Base-by-base conservation (phyloP, 1,140 invertebrate species). In the Babylonia areolata region DNA sequence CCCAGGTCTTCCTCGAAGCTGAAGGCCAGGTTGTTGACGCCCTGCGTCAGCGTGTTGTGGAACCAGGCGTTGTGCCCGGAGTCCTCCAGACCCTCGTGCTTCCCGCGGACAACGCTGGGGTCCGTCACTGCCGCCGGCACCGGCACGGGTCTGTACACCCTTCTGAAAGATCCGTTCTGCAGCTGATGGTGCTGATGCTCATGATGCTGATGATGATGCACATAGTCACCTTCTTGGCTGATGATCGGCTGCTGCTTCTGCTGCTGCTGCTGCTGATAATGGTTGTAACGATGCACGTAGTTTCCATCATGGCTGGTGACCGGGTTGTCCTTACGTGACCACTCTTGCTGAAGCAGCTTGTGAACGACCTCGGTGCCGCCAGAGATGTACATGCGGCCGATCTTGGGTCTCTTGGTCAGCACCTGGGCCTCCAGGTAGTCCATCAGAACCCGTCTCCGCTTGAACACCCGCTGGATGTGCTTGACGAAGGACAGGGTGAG, bases 351-450 rank as follows among this genome's bases (percentile, higher is more conserved):
- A n/a, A n/a, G n/a, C n/a, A n/a, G n/a, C n/a, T n/a, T n/a, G n/a
- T n/a, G n/a, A 3, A 12, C 2, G 28, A 20, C 17, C 17, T 40
- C 12, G 37, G 9, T 28, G 37, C 17, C 23, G 75, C 6, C 35
- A 28, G 82, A 42, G 20, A 69, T 39, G 64, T 73, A 84, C 69
- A 84, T 84, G 17, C 82, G 64, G n/a, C n/a, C 2, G 64, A 84
- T 84, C 37, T 40, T 64, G 11, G 82, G 69, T 20, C 82, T 42
- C 69, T 46, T 31, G 82, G 28, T 6, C 15, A 46, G 37, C 64
- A 84, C 64, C 39, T 84, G 17, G 64, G 82, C 82, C 17, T 84
- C 58, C 28, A 73, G 28, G 69, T 84, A 84, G 40, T 84, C 82
- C 82, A 84, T 35, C 17, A 84, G 20, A 23, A 84, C 40, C n/a